phyloP scores from a whole-genome alignment of 53 echinoderm and acorn worm species.

The Crossaster papposus region DNA sequence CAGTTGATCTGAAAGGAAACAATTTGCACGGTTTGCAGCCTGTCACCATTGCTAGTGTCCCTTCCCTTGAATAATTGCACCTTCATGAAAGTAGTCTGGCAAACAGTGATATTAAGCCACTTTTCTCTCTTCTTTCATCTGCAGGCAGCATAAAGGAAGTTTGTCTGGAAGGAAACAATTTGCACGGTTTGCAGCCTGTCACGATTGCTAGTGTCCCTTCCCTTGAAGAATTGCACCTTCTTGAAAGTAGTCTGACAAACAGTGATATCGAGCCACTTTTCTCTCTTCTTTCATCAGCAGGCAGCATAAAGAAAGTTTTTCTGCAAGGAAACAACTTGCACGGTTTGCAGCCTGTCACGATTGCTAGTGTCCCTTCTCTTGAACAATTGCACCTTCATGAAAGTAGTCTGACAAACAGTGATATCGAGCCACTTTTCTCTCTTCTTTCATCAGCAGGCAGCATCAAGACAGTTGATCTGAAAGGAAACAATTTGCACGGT shows the following conservation, averaged over 20 bases:
- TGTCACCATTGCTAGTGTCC: no score
- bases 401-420: neutral
- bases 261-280: neutral
- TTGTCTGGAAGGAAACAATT: neutral
- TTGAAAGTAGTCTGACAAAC: neutral
- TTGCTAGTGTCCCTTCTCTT: neutral
- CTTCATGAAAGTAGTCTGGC: neutral
- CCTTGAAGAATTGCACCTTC: neutral
- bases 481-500: slow-evolving; percentile 2
- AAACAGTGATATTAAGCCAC: slow-evolving; percentile 3
- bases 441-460: slow-evolving; percentile 2
- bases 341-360: neutral
- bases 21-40: neutral
- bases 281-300: neutral
- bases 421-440: slow-evolving; percentile 1
- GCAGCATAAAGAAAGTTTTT: neutral
- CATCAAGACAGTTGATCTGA: neutral
- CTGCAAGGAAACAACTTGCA: neutral
- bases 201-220: no score
- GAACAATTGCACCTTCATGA: neutral
- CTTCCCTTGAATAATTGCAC: neutral
- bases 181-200: neutral
- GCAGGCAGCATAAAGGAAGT: neutral
- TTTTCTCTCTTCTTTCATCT: neutral
- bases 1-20: neutral